Evolutionary conservation across 2,888 invertebrate species (phyloP).

Genomic region (Choreutis nemorana): DNA sequence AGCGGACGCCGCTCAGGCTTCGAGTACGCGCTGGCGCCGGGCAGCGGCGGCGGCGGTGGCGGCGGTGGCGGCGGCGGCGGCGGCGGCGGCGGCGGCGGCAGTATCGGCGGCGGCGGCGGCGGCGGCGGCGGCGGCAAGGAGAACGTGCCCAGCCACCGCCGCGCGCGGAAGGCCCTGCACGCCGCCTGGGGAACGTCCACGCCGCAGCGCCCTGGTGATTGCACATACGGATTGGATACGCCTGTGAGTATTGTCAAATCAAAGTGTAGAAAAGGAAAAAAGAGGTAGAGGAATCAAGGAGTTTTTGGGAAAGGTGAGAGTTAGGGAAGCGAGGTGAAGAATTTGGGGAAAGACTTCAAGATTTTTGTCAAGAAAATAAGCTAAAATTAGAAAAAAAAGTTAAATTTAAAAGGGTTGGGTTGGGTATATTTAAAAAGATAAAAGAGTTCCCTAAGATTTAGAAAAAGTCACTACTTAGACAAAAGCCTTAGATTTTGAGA

Average conservation of each 20-base stretch:
- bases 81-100: conserved; percentile 83
- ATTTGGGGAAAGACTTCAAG: too few species aligned
- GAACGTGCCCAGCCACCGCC: conserved; percentile 49
- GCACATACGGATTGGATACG: conserved; percentile 78
- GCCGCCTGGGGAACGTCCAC: conserved; percentile 71
- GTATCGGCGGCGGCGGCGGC: conserved; percentile 64
- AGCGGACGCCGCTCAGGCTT: conserved; percentile 64
- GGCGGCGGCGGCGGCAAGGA: not conserved
- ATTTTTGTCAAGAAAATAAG: too few species aligned
- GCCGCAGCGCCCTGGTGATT: conserved; percentile 47
- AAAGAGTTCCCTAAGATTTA: too few species aligned
- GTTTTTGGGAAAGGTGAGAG: too few species aligned
- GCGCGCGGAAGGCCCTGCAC: conserved; percentile 83
- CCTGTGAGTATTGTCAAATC: conserved; percentile 69
- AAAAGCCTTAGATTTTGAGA: too few species aligned
- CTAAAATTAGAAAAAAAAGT: too few species aligned
- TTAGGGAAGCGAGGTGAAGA: too few species aligned
- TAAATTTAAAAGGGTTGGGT: too few species aligned
- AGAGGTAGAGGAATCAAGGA: too few species aligned
- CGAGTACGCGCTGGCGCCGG: conserved; percentile 71
- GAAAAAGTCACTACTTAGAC: not conserved
- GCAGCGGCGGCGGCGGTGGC: conserved; percentile 2
- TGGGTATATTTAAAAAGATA: too few species aligned
- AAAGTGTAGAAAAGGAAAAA: too few species aligned
- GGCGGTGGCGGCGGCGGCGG: conserved; percentile 71